Evolutionary conservation across 2,797 vertebrate genomes (phyloP), one percentile per base, ranked within the genome.

Genomic region (Melanotaenia pygmaea): DNA sequence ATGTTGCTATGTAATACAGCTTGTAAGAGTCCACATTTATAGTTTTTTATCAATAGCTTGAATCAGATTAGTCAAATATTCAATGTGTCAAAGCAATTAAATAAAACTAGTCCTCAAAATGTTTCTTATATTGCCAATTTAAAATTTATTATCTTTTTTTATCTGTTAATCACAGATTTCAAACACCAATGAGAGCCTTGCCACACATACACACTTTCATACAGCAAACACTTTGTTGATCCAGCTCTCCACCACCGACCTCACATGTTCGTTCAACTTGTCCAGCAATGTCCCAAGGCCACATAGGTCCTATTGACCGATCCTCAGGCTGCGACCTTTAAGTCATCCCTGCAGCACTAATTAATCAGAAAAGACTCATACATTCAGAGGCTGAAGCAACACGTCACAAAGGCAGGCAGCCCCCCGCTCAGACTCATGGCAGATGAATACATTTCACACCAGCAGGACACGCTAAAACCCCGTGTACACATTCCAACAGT

Each of bases 281-380:
- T 75, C 59, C 64, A n/a, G 54, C 64, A 70, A 72, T 66, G 80
- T 86, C 72, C 80, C 72, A 72, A 54, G 71, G 79, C 67, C 68
- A 40, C 70, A 50, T 18, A 72, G 77, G 76, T 38, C 73, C 67
- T 82, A 76, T 82, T 85, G 85, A 88, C 78, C 78, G 80, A 83
- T 83, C 82, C 81, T 80, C 43, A 47, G 64, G 74, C 77, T 73
- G 72, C 2, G 61, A 87, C 84, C 86, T 90, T 91, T 90, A 86
- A 84, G 64, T 84, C 85, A 83, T 74, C 84, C 76, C 72, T 68
- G 82, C 53, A 72, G 72, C 65, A 54, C 74, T 87, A 91, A 92
- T 92, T 87, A 92, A 91, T 91, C 86, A 81, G 62, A 82, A 77
- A 38, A 78, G 67, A 75, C 78, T 22, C 77, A 85, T 79, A 82